A percentile compares a stretch with the other conserved stretches of the same genome.
Conservation (phyloP, 2,888 invertebrate genomes). For the Cheilosia pagana region DNA sequence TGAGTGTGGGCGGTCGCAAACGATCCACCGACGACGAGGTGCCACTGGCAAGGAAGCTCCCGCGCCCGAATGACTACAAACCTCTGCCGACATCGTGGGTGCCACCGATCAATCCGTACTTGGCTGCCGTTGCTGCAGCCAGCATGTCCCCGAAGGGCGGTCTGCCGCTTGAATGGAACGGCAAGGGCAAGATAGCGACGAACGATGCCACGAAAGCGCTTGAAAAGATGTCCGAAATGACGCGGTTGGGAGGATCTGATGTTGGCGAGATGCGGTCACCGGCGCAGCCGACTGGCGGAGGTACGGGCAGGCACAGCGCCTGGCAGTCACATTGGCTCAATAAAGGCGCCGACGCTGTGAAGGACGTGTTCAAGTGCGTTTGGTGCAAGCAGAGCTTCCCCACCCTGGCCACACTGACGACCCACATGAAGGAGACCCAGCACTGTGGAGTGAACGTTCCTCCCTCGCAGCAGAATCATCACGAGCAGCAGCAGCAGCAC, state of each 20-base stretch:
- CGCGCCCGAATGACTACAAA: conserved; percentile 88
- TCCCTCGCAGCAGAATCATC: conserved; percentile 81
- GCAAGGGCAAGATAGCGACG: conserved; percentile 90
- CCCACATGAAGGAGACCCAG: conserved; percentile 99
- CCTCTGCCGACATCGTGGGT: conserved; percentile 90
- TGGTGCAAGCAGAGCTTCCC: conserved; percentile 99
- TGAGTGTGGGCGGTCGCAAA: conserved; percentile 91
- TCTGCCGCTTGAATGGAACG: conserved; percentile 88
- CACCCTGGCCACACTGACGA: conserved; percentile 95
- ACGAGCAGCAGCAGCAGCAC: conserved; percentile 59
- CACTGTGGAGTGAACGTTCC: conserved; percentile 96
- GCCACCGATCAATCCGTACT: conserved; percentile 91
- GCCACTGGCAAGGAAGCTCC: conserved; percentile 87
- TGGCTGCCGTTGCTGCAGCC: conserved; percentile 91
- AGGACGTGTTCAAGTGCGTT: conserved; percentile 98
- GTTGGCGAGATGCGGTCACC: conserved; percentile 84
- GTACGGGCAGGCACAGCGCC: conserved; percentile 90
- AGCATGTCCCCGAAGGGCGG: conserved; percentile 89
- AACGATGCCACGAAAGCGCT: conserved; percentile 94
- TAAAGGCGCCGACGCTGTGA: conserved; percentile 97
- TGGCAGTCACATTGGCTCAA: conserved; percentile 99
- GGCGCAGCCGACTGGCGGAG: conserved; percentile 67
- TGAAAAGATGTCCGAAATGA: conserved; percentile 96
- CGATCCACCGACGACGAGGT: conserved; percentile 88
- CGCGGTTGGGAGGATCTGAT: conserved; percentile 88